Conservation (phyloP, 2,888 invertebrate species). For the Drosophila eohydei region DNA sequence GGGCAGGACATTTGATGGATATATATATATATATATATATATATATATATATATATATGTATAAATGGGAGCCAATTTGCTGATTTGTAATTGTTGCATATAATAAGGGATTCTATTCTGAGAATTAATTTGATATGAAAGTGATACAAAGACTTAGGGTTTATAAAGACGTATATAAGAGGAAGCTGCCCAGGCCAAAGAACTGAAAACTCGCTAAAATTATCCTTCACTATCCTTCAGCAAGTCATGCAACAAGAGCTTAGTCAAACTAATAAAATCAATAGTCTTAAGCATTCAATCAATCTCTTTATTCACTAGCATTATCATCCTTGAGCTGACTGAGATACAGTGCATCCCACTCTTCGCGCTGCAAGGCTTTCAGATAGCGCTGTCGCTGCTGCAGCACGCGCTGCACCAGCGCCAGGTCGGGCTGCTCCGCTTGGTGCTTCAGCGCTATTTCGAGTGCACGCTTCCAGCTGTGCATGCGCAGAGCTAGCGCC, state of each 20-base stretch:
- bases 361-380: slow-evolving; percentile 79
- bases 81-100: neutral
- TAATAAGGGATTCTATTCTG: neutral
- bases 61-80: no score
- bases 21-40: no score
- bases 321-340: slow-evolving; percentile 61
- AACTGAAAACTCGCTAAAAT: no score
- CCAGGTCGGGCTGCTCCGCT: slow-evolving; percentile 37
- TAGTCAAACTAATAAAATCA: neutral
- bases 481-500: slow-evolving; percentile 82
- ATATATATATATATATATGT: no score
- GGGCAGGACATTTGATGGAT: no score
- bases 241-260: neutral
- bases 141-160: neutral
- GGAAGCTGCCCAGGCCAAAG: no score
- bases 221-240: no score
- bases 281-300: no score
- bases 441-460: slow-evolving; percentile 83
- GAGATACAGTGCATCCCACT: slow-evolving; percentile 81
- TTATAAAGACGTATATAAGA: neutral
- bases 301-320: slow-evolving; percentile 24
- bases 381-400: slow-evolving; percentile 82
- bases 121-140: neutral
- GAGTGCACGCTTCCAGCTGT: slow-evolving; percentile 83
- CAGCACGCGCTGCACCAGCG: slow-evolving; percentile 75